Conservation (phyloP, 2,797 vertebrate species). For the Enteromius mattozi region DNA sequence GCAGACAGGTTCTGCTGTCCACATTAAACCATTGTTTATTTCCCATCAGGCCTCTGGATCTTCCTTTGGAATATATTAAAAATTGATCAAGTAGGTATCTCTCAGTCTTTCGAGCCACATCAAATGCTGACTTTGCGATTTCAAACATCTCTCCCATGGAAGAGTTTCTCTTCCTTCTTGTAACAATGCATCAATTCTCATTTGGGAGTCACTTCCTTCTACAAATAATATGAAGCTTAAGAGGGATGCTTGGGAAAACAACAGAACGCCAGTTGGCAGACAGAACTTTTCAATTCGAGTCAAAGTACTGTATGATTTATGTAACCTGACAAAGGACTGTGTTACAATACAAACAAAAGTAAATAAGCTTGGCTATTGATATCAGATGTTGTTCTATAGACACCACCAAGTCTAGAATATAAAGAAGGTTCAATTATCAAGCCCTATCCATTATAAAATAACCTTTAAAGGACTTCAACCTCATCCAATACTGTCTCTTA, state of each 20-base stretch:
- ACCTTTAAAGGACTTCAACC: conserved; percentile 61
- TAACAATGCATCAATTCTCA: conserved; percentile 6
- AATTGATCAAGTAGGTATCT: conserved; percentile 36
- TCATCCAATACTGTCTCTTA: conserved; percentile 55
- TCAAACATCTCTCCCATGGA: conserved; percentile 6
- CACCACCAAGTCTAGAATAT: conserved; percentile 54
- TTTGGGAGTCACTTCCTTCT: conserved; percentile 3
- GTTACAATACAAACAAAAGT: conserved; percentile 38
- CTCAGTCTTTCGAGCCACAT: conserved; percentile 20
- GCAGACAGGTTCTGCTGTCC: conserved; percentile 2
- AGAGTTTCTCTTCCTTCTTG: conserved; percentile 4
- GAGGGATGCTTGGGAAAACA: conserved; percentile 23
- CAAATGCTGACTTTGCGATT: conserved; percentile 34
- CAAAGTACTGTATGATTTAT: conserved; percentile 14
- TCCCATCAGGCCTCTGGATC: conserved; percentile 33
- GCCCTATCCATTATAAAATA: conserved; percentile 59
- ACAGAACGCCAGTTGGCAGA: conserved; percentile 13
- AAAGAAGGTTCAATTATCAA: conserved; percentile 58
- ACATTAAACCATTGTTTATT: conserved; percentile 38
- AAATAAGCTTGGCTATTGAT: conserved; percentile 28
- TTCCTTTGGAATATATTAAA: conserved; percentile 35
- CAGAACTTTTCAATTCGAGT: conserved; percentile 15
- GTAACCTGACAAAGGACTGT: conserved; percentile 22
- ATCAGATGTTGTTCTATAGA: conserved; percentile 40
- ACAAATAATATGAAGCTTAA: background rate